Base-by-base conservation (phyloP, 2,797 vertebrate species). In the Falco novaeseelandiae region DNA sequence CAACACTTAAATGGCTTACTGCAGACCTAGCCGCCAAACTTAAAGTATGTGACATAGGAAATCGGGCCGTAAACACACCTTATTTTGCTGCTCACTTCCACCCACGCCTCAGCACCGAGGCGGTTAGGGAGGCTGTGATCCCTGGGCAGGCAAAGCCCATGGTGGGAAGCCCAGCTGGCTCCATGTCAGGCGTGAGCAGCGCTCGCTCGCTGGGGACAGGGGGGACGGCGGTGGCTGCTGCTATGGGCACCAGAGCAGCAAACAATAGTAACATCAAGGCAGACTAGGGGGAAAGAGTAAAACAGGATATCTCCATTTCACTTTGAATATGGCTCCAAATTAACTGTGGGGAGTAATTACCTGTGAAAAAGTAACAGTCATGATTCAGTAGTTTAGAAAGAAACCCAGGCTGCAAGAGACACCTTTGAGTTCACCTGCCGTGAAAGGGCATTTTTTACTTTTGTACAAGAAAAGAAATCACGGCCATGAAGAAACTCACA, bases 261-360 rank as follows among this genome's bases (percentile, higher is more conserved):
- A 96, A 82, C 9, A 63, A 84, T 81, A 29, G 90, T 91, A 89
- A 63, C 87, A 91, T 85, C 82, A 93, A 86, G 61, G 91, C 73
- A 97, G 89, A 79, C 76, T 44, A 89, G 77, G 81, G 82, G 58
- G 73, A 58, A 94, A 95, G 97, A 85, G 73, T 91, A 93, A 89
- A 92, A 93, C 9, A 62, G 87, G 88, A 81, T 92, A 81, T 90
- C 89, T 97, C 95, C 83, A 82, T 97, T 91, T 83, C 95, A 88
- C 38, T 91, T 97, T 3, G 30, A 95, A 94, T 96, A 91, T 4
- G 10, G 61, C 85, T 97, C 96, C 94, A 97, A 95, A 97, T 97
- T 94, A 97, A 96, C 92, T 94, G 78, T 55, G 73, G 86, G 84
- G 89, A 97, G 94, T 97, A 98, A 98, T 95, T 96, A 96, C 85